These are phyloP conservation scores for Xestia c-nigrum DNA, from an alignment of 2,888 invertebrate species.

Conservation along the genomic window DNA sequence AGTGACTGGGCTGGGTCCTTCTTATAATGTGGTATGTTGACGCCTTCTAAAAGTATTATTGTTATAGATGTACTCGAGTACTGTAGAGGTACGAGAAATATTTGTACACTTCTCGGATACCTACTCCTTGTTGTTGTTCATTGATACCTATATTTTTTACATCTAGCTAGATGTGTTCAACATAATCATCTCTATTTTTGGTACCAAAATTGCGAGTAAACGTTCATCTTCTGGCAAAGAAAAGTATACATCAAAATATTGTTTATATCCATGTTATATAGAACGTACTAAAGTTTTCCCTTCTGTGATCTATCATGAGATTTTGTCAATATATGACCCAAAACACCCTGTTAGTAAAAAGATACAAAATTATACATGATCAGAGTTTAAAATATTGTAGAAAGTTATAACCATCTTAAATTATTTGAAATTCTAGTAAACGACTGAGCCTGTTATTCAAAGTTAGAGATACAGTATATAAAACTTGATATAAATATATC, in stretches of 20 bases:
- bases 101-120: slow-evolving; percentile 89
- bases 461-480: slow-evolving; percentile 51
- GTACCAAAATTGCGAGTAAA: slow-evolving; percentile 78
- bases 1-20: slow-evolving; percentile 85
- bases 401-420: slow-evolving; percentile 32
- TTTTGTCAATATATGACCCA: slow-evolving; percentile 32
- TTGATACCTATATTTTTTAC: slow-evolving; percentile 90
- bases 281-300: slow-evolving; percentile 48
- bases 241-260: slow-evolving; percentile 68
- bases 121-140: slow-evolving; percentile 90
- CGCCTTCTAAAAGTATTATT: slow-evolving; percentile 90
- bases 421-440: slow-evolving; percentile 59
- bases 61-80: slow-evolving; percentile 88
- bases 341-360: slow-evolving; percentile 40
- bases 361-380: slow-evolving; percentile 28
- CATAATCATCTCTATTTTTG: slow-evolving; percentile 89
- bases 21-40: slow-evolving; percentile 86
- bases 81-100: slow-evolving; percentile 88
- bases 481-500: slow-evolving; percentile 52
- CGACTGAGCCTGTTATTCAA: slow-evolving; percentile 71
- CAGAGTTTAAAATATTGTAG: slow-evolving; percentile 47
- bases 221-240: slow-evolving; percentile 71
- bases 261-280: slow-evolving; percentile 66
- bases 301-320: slow-evolving; percentile 69
- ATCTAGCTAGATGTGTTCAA: slow-evolving; percentile 89